A percentile compares a stretch with the other conserved stretches of the same genome.
phyloP scores from a whole-genome alignment of 2,797 vertebrate species.

The Hozukius guyotensis region DNA sequence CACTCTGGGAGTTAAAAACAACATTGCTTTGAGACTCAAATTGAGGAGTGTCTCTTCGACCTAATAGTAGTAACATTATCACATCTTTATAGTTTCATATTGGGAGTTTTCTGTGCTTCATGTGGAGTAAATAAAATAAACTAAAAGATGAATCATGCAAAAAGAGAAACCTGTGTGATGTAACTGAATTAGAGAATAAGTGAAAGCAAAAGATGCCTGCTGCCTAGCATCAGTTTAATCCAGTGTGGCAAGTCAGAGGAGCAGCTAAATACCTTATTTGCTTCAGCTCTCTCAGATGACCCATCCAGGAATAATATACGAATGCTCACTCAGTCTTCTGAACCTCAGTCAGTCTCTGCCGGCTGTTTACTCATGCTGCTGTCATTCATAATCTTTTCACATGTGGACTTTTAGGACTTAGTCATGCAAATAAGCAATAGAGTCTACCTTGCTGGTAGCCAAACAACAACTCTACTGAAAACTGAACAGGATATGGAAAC shows the following conservation, averaged over 20 bases:
- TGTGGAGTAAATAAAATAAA: neutral
- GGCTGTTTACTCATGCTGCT: conserved; percentile 44
- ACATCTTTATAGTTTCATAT: neutral
- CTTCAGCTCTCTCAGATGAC: conserved; percentile 41
- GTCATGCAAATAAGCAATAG: conserved; percentile 40
- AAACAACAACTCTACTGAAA: conserved; percentile 1
- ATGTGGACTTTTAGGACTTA: conserved; percentile 30
- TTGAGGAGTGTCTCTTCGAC: conserved; percentile 1
- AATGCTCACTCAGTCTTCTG: conserved; percentile 33
- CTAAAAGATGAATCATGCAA: neutral
- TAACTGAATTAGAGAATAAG: conserved; percentile 22
- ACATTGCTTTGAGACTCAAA: conserved; percentile 6
- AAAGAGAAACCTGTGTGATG: conserved; percentile 4
- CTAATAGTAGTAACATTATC: conserved; percentile 2
- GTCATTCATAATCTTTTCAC: conserved; percentile 56
- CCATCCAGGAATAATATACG: conserved; percentile 54
- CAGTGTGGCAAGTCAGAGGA: conserved; percentile 32
- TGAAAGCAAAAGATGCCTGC: conserved; percentile 30
- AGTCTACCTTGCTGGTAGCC: conserved; percentile 26
- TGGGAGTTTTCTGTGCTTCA: neutral
- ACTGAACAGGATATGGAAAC: conserved; percentile 23
- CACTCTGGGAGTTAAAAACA: conserved; percentile 9
- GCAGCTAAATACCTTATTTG: conserved; percentile 44
- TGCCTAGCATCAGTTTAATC: conserved; percentile 48
- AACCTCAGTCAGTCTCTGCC: conserved; percentile 28